phyloP scores from a whole-genome alignment of 1,140 invertebrate species.

The Platyura marginata region DNA sequence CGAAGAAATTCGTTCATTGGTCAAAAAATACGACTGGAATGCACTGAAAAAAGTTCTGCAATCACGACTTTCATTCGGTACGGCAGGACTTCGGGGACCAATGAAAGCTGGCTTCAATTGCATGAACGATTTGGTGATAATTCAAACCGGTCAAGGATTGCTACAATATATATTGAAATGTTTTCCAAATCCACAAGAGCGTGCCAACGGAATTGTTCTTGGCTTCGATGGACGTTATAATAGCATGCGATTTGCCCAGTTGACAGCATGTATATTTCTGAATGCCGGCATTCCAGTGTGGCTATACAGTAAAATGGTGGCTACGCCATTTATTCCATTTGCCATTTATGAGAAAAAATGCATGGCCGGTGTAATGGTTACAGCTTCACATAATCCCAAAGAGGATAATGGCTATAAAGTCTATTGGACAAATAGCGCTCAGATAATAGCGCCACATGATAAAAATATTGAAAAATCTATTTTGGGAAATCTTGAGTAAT shows the following conservation, averaged over 20 bases:
- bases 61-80: conserved; percentile 63
- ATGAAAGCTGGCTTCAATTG: conserved; percentile 86
- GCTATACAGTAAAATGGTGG: conserved; percentile 62
- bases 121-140: conserved; percentile 95
- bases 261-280: conserved; percentile 73
- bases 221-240: conserved; percentile 93
- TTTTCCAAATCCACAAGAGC: conserved; percentile 18
- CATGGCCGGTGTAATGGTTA: conserved; percentile 82
- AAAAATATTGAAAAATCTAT: conserved; percentile 71
- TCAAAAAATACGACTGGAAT: conserved; percentile 27
- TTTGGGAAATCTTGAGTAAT: conserved; percentile 45
- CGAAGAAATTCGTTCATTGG: conserved; percentile 31
- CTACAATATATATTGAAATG: conserved; percentile 52
- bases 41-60: conserved; percentile 34
- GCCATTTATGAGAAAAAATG: conserved; percentile 47
- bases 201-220: conserved; percentile 57
- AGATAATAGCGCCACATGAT: conserved; percentile 89
- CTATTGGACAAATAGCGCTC: conserved; percentile 89
- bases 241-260: conserved; percentile 88
- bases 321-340: conserved; percentile 89
- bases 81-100: conserved; percentile 71
- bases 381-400: conserved; percentile 97
- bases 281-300: conserved; percentile 60
- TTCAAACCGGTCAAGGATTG: conserved; percentile 91
- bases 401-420: conserved; percentile 99